Base-by-base conservation (phyloP, 1,140 invertebrate species). In the Brachionus rotundiformis region DNA sequence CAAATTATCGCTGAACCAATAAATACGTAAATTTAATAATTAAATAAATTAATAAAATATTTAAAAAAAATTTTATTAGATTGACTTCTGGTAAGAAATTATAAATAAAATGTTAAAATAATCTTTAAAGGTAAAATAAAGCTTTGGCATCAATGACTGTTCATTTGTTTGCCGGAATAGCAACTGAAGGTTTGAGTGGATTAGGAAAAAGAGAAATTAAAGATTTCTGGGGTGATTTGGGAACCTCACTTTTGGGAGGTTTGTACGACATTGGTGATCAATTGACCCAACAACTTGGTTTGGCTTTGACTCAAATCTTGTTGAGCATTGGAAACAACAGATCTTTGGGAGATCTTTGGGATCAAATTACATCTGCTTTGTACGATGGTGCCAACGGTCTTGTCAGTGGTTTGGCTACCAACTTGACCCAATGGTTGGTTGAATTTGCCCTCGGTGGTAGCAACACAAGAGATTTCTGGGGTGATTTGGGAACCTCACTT, bases 1-100 rank as follows among this genome's bases (percentile, higher is more conserved):
- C 47, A 79, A 36, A 11, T 79, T 3, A 79, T 79, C 16, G 76
- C 76, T 31, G 44, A 79, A 41, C 76, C 76, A 63, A 54, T 79
- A 1, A 79, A 79, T 25, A 79, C 68, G 68, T 73, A 73, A 73
- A 10, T 44, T 36, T 19, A 7, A 73, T 0, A 11, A 6, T 1
- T 13, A 29, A 0, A 65, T 65, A 4, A 27, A 44, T 0, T 11
- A 4, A 25, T 4, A 73, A 73, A 27, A 73, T 27, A 73, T 3
- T 68, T 68, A 25, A 13, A 16, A 0, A 11, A 59, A 16, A 19
- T 41, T 39, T 59, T n/a, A 39, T 79, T 54, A 59, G 76, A 10
- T 79, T 79, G 6, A 27, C 76, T 13, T 59, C 31, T 39, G 31
- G 47, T 79, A 59, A 19, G 11, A 10, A 31, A 47, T 19, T 4